These are phyloP conservation scores for Liodrosophila aerea DNA, from an alignment of 2,888 invertebrate genomes.

Conservation along the genomic window DNA sequence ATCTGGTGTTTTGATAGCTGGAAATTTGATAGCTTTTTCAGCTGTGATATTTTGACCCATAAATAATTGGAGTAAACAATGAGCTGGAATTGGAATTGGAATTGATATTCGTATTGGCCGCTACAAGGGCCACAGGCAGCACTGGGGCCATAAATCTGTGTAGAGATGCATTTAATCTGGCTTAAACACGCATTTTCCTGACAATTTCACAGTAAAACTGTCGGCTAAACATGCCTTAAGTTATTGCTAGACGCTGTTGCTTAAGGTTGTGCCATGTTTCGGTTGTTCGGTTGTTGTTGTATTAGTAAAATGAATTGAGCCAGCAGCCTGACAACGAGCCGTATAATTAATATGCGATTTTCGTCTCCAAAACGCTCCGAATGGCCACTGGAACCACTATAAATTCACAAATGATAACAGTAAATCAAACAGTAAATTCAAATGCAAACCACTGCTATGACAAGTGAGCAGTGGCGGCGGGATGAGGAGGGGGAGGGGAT, in stretches of 20 bases:
- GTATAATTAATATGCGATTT: constrained; percentile 73
- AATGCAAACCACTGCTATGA: constrained; percentile 33
- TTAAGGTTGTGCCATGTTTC: not conserved
- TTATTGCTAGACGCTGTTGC: constrained; percentile 8
- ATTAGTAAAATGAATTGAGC: constrained; percentile 50
- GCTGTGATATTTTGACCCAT: constrained; percentile 59
- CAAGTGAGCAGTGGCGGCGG: not conserved
- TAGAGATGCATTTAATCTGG: constrained; percentile 70
- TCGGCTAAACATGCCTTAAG: constrained; percentile 41
- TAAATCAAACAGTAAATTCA: constrained; percentile 70
- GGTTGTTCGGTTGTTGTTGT: constrained; percentile 6
- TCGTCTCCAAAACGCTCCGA: constrained; percentile 33
- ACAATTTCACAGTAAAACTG: constrained; percentile 74
- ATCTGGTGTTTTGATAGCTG: constrained; percentile 14
- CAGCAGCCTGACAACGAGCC: constrained; percentile 45
- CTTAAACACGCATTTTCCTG: constrained; percentile 76
- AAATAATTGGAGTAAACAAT: constrained; percentile 73
- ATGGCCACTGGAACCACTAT: constrained; percentile 47
- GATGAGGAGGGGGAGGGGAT: not conserved
- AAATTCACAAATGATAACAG: constrained; percentile 67
- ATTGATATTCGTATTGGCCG: not conserved
- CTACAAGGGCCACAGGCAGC: constrained; percentile 6
- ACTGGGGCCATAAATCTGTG: constrained; percentile 60
- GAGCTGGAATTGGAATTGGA: constrained; percentile 40
- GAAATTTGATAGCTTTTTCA: constrained; percentile 53